Evolutionary conservation across 2,113 vertebrate genomes (phyloP).

Genomic region (Grammomys surdaster): DNA sequence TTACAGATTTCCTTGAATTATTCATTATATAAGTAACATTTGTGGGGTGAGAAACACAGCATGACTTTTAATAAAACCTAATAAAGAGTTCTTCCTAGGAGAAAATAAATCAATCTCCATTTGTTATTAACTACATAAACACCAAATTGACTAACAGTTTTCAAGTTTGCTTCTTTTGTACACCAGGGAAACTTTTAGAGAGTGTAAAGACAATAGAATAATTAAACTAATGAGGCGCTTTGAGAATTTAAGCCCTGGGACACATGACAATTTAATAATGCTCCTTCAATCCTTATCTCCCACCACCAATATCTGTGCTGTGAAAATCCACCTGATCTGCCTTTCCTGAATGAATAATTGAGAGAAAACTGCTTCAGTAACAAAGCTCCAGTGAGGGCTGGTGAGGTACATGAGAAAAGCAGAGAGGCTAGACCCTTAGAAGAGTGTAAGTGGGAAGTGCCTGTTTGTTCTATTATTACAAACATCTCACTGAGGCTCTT

Average conservation of each 20-base stretch:
- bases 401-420: background rate
- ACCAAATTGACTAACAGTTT: background rate
- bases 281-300: background rate
- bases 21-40: background rate
- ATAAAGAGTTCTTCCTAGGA: background rate
- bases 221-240: slow-evolving; percentile 43
- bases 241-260: background rate
- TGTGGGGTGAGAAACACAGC: background rate
- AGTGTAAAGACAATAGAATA: background rate
- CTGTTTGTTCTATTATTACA: background rate
- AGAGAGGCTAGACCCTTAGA: background rate
- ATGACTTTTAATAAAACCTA: background rate
- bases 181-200: background rate
- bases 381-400: background rate
- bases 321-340: background rate
- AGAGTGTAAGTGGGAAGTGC: background rate
- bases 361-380: background rate
- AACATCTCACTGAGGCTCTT: background rate
- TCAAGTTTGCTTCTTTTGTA: background rate
- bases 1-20: background rate
- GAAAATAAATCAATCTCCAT: background rate
- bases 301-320: background rate
- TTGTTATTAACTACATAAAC: background rate
- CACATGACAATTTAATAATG: background rate
- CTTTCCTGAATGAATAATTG: background rate